Conservation (phyloP, 2,888 invertebrate genomes). For the Caenorhabditis wallacei region DNA sequence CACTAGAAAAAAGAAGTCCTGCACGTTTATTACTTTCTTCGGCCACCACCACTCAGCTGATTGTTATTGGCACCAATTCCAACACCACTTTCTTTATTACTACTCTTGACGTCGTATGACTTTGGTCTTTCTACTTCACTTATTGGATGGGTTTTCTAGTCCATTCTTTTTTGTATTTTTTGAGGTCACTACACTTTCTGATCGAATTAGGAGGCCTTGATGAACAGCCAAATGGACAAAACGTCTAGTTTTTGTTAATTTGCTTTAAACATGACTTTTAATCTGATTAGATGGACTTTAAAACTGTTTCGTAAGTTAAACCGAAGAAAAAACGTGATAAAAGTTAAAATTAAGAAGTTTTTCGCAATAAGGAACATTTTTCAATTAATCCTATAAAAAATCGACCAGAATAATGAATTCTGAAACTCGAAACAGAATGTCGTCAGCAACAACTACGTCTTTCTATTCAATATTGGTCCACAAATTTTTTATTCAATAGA, state of each 20-base stretch:
- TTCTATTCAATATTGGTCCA: conserved; percentile 22
- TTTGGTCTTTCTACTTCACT: conserved; percentile 12
- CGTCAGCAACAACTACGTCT: too few relatives aligned
- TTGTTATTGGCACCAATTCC: conserved; percentile 46
- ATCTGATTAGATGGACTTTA: conserved; percentile 7
- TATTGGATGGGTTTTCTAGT: conserved; percentile 24
- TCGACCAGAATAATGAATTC: too few relatives aligned
- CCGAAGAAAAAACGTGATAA: conserved; percentile 9
- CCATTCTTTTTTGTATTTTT: conserved; percentile 11
- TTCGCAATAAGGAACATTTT: too few relatives aligned
- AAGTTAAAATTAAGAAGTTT: too few relatives aligned
- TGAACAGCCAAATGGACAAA: conserved; percentile 6
- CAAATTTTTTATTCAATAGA: conserved; percentile 31
- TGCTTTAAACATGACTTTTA: conserved; percentile 9
- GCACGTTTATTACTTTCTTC: conserved; percentile 16
- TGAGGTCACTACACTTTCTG: conserved; percentile 43
- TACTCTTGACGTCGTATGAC: conserved; percentile 13
- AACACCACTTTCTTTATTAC: conserved; percentile 44
- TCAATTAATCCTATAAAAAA: too few relatives aligned
- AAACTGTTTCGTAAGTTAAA: background rate
- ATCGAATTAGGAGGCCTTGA: conserved; percentile 45
- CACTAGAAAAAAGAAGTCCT: background rate
- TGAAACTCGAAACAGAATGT: too few relatives aligned
- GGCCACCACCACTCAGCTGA: conserved; percentile 31
- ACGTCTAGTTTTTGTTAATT: conserved; percentile 24